Percentiles rank a stretch among this genome's conserved stretches.
These are phyloP conservation scores for Choreutis nemorana DNA, from an alignment of 2,888 invertebrate genomes.

Conservation along the genomic window DNA sequence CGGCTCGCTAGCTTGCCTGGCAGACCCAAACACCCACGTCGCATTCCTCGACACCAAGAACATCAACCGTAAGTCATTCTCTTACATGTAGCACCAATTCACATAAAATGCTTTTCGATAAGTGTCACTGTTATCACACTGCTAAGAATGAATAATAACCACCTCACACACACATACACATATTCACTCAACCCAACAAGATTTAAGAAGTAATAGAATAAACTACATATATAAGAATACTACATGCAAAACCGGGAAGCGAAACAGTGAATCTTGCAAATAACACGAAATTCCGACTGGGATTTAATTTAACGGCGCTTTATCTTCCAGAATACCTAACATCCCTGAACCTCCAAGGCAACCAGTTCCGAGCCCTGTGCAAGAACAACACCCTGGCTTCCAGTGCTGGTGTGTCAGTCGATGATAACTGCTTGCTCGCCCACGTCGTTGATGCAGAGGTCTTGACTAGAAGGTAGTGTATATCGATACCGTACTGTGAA, in stretches of 20 bases:
- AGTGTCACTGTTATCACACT: not conserved
- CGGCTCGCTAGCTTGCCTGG: conserved; percentile 68
- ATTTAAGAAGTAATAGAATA: too few relatives aligned
- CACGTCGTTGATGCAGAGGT: conserved; percentile 70
- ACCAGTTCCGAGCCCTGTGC: conserved; percentile 64
- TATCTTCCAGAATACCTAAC: conserved; percentile 28
- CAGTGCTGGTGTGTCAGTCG: conserved; percentile 53
- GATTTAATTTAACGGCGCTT: too few relatives aligned
- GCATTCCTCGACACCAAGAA: conserved; percentile 67
- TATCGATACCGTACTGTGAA: too few relatives aligned
- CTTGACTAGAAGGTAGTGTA: conserved; percentile 52
- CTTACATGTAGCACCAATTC: not conserved
- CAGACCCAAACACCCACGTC: conserved; percentile 57
- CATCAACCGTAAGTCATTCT: conserved; percentile 45
- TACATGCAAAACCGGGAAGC: too few relatives aligned
- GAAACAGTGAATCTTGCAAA: too few relatives aligned
- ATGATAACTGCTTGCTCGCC: conserved; percentile 63
- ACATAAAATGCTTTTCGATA: not conserved
- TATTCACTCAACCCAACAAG: too few relatives aligned
- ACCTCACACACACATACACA: too few relatives aligned
- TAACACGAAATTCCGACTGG: too few relatives aligned
- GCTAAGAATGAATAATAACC: not conserved
- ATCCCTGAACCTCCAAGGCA: conserved; percentile 25
- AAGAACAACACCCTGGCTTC: conserved; percentile 65
- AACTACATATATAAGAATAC: too few relatives aligned